Evolutionary conservation across 2,797 vertebrate genomes (phyloP).

Genomic region (Tolypeutes matacus): DNA sequence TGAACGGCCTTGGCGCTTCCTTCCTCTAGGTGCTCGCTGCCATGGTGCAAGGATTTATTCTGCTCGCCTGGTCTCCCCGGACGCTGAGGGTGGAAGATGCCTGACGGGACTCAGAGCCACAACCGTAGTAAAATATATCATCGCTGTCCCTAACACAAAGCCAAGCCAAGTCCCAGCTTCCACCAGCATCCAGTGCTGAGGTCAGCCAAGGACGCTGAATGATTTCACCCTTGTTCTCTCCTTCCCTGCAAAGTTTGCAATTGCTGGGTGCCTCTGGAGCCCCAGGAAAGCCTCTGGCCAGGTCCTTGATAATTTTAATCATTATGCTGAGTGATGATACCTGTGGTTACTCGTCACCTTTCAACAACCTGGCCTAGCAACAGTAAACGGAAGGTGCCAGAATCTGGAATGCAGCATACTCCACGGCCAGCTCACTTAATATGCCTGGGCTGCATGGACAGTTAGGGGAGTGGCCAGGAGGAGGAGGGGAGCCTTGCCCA

Average conservation of each 20-base stretch:
- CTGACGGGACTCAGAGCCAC: background rate
- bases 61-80: background rate
- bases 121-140: background rate
- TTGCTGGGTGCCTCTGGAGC: background rate
- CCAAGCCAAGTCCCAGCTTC: background rate
- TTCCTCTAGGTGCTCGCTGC: background rate
- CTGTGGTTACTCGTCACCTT: fast-evolving
- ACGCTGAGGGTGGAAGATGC: background rate
- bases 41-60: background rate
- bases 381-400: background rate
- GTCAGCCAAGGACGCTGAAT: background rate
- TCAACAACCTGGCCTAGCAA: fast-evolving
- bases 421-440: fast-evolving
- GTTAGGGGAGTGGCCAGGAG: background rate
- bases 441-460: background rate
- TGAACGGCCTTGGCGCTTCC: background rate
- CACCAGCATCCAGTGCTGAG: fast-evolving
- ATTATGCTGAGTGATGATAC: background rate
- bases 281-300: background rate
- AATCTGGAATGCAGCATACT: background rate
- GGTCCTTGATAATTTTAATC: background rate
- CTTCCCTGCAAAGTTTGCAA: background rate
- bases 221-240: background rate
- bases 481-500: no score
- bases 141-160: background rate